phyloP scores from a whole-genome alignment of 2,113 vertebrate genomes.

The Brienomyrus brachyistius region DNA sequence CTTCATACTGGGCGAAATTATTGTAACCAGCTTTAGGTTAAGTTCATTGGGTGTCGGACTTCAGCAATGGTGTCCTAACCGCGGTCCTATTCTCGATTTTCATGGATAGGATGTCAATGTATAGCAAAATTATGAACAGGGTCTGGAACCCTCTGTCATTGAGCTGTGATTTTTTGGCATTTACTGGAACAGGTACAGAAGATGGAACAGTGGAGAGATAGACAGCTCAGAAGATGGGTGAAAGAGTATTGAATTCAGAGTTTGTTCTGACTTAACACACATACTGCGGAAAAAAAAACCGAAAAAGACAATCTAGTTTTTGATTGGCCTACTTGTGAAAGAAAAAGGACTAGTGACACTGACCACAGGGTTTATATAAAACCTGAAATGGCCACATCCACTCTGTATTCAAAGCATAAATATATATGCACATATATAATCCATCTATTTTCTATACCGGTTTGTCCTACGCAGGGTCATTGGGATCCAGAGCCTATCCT shows the following conservation, averaged over 20 bases:
- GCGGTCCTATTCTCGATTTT: neutral
- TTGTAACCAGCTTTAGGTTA: neutral
- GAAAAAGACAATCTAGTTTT: neutral
- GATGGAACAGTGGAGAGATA: neutral
- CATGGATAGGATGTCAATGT: neutral
- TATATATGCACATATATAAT: neutral
- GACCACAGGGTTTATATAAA: neutral
- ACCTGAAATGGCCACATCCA: neutral
- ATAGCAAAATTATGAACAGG: neutral
- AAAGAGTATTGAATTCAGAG: neutral
- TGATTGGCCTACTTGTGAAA: neutral
- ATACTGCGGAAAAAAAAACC: neutral
- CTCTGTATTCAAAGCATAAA: neutral
- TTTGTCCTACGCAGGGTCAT: neutral
- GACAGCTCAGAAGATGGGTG: neutral
- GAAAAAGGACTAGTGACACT: neutral
- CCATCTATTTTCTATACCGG: neutral
- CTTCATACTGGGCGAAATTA: neutral
- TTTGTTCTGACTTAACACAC: neutral
- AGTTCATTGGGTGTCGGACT: neutral
- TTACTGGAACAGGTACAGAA: neutral
- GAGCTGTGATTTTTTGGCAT: neutral
- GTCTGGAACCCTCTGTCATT: neutral
- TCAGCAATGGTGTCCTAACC: neutral
- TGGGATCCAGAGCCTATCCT: neutral